Percentiles rank a stretch among this genome's conserved stretches.
phyloP scores from a whole-genome alignment of 2,797 vertebrate species.

The Vespertilio murinus region DNA sequence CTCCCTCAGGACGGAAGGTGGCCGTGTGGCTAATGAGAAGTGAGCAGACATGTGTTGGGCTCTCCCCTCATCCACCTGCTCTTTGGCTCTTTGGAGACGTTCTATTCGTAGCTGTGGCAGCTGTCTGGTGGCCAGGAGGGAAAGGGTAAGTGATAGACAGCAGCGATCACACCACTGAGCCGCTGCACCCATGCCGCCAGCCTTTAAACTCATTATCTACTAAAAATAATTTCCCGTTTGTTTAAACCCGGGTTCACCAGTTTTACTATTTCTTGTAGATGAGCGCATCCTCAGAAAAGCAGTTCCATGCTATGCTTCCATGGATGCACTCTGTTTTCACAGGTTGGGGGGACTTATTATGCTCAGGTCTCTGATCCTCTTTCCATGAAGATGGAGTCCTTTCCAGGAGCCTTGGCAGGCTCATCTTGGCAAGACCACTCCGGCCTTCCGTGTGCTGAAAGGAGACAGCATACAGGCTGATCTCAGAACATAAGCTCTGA shows the following conservation, averaged over 20 bases:
- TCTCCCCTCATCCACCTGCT: background rate
- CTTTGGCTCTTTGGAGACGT: background rate
- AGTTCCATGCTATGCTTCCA: background rate
- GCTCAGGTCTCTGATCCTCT: background rate
- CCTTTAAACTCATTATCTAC: background rate
- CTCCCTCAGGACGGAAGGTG: background rate
- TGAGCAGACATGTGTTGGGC: background rate
- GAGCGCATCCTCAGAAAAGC: background rate
- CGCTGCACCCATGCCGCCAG: background rate
- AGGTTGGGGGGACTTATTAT: background rate
- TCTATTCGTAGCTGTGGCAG: background rate
- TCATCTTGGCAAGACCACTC: background rate
- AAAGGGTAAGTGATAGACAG: background rate
- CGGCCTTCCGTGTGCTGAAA: background rate
- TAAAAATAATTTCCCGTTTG: background rate
- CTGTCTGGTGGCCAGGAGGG: background rate
- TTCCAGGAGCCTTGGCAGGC: background rate
- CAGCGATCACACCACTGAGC: background rate
- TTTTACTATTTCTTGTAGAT: background rate
- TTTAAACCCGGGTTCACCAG: background rate
- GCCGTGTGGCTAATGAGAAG: background rate
- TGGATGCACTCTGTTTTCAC: background rate
- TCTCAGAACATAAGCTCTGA: background rate
- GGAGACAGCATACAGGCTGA: background rate
- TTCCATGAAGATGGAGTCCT: background rate